Conservation (phyloP, 2,888 invertebrate species). For the Nemapogon koenigi region DNA sequence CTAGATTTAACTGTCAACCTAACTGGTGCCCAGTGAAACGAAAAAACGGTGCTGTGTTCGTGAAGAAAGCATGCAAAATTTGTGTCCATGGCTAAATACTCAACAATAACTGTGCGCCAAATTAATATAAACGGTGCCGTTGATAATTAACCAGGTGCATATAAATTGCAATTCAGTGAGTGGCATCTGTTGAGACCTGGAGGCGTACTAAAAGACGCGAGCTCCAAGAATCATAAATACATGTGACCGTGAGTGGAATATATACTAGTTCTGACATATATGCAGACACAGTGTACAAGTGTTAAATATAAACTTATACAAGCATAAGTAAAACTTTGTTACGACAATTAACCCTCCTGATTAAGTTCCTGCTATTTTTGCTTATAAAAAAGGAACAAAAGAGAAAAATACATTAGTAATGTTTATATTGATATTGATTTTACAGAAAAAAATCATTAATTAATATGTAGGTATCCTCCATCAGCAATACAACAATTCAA, state of each 20-base stretch:
- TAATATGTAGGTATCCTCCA: too few species aligned
- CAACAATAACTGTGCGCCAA: conserved; percentile 61
- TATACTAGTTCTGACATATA: conserved; percentile 24
- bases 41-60: conserved; percentile 61
- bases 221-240: conserved; percentile 30
- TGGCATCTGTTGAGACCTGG: conserved; percentile 44
- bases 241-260: conserved; percentile 73
- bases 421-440: conserved; percentile 18
- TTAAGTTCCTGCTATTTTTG: conserved; percentile 64
- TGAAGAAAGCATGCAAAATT: conserved; percentile 64
- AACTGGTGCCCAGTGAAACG: conserved; percentile 60
- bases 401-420: conserved; percentile 59
- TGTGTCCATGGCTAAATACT: conserved; percentile 64
- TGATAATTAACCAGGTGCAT: conserved; percentile 62
- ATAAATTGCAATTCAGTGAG: conserved; percentile 66
- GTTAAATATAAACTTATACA: conserved; percentile 46
- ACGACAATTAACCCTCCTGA: conserved; percentile 58
- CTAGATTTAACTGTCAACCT: too few species aligned
- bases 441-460: too few species aligned
- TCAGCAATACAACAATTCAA: too few species aligned
- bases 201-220: background rate
- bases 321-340: conserved; percentile 56
- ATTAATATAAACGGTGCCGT: conserved; percentile 60
- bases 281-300: conserved; percentile 31
- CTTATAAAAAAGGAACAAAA: conserved; percentile 54